These are phyloP conservation scores for Scolanthus callimorphus DNA, from an alignment of 92 coral and sea anemone species.

Conservation along the genomic window DNA sequence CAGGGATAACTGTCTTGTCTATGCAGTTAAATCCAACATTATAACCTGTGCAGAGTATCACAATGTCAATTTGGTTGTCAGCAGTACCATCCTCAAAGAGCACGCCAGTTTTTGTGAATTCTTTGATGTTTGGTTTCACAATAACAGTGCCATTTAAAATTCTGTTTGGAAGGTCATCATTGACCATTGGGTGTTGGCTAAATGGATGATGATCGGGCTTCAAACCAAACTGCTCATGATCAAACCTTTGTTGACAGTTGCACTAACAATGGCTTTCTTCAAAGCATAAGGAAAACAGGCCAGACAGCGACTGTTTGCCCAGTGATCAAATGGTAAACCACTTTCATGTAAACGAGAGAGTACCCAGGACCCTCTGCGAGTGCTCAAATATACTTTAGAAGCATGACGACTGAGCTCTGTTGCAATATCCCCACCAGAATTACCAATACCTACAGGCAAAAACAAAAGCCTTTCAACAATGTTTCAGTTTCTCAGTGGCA, in stretches of 20 bases:
- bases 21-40: conserved; percentile 49
- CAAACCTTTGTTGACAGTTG: conserved; percentile 3
- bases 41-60: conserved; percentile 76
- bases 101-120: conserved; percentile 40
- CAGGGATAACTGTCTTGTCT: conserved; percentile 36
- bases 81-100: conserved; percentile 63
- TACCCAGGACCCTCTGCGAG: conserved; percentile 64
- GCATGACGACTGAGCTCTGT: conserved; percentile 86
- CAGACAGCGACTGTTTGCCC: not conserved
- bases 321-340: not conserved
- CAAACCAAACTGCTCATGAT: conserved; percentile 59
- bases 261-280: not conserved
- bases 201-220: conserved; percentile 22
- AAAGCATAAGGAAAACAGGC: not conserved
- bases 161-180: conserved; percentile 77
- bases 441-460: conserved; percentile 50
- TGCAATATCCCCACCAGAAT: conserved; percentile 72
- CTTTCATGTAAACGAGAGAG: conserved; percentile 42
- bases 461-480: no score
- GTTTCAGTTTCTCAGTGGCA: no score
- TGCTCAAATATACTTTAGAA: conserved; percentile 74
- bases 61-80: conserved; percentile 59
- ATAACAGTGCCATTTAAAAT: conserved; percentile 69
- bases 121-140: conserved; percentile 52
- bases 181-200: conserved; percentile 21